These are phyloP conservation scores for Orientallactaga bullata DNA, from an alignment of 2,113 vertebrate genomes.

Conservation along the genomic window DNA sequence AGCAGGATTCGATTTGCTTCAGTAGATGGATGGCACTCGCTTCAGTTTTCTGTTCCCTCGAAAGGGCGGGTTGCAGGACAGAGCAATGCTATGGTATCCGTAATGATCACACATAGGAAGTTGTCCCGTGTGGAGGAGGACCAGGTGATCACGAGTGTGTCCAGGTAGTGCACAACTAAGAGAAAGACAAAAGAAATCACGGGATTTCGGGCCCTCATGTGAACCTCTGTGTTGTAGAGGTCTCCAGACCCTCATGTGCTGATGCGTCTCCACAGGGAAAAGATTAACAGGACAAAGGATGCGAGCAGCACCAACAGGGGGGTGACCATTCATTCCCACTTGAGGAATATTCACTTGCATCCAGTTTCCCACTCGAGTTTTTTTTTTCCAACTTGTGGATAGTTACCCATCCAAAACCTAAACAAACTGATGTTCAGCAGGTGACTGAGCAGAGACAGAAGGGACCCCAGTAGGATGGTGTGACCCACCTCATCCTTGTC, in stretches of 20 bases:
- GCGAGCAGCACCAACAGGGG: not conserved
- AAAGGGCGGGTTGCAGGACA: constrained; percentile 8
- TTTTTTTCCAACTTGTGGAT: not conserved
- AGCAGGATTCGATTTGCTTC: not conserved
- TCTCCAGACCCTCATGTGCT: not conserved
- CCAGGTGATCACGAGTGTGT: not conserved
- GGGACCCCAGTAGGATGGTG: not conserved
- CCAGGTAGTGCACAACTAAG: not conserved
- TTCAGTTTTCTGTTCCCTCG: not conserved
- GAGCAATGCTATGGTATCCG: not conserved
- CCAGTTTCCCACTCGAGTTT: not conserved
- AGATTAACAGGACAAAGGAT: not conserved
- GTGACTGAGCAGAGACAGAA: not conserved
- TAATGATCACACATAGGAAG: not conserved
- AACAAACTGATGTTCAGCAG: not conserved
- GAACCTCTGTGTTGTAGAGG: not conserved
- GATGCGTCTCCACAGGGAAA: not conserved
- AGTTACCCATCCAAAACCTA: not conserved
- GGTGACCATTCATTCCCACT: not conserved
- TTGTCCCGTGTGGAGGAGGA: not conserved
- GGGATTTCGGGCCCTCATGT: not conserved
- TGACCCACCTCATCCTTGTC: not conserved
- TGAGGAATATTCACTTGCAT: not conserved
- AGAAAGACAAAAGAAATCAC: not conserved
- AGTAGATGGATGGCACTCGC: not conserved